Conservation (phyloP, 2,888 invertebrate species). For the Lasioglossum malachurum region DNA sequence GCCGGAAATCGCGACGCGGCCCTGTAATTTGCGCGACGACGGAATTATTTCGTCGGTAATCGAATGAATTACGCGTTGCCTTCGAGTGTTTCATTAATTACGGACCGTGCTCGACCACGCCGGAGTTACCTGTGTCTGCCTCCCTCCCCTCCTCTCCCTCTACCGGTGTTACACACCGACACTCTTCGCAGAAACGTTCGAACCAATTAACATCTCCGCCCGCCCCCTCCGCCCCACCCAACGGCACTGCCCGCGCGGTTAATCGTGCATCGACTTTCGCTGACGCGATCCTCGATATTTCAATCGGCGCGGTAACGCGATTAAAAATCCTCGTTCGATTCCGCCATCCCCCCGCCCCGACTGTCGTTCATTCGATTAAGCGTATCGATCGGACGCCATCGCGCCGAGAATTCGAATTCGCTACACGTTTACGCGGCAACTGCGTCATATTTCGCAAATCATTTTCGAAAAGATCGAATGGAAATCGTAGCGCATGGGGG, state of each 20-base stretch:
- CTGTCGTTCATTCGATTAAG: conserved; percentile 32
- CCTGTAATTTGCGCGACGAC: conserved; percentile 55
- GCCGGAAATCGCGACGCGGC: conserved; percentile 27
- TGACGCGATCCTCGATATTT: conserved; percentile 28
- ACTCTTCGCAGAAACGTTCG: conserved; percentile 14
- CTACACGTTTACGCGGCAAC: neutral
- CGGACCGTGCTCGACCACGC: conserved; percentile 1
- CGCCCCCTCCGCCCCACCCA: neutral
- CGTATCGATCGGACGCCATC: neutral
- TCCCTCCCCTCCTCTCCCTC: neutral
- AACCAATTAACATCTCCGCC: conserved; percentile 27
- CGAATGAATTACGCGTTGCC: conserved; percentile 60
- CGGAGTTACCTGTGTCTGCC: conserved; percentile 16
- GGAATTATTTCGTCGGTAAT: conserved; percentile 62
- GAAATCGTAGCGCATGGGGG: neutral
- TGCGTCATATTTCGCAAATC: neutral
- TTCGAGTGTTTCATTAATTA: conserved; percentile 59
- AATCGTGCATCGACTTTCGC: conserved; percentile 41
- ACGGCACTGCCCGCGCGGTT: neutral
- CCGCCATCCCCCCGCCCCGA: neutral
- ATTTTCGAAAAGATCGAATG: neutral
- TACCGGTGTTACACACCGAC: neutral
- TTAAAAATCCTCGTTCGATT: conserved; percentile 39
- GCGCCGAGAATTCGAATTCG: neutral
- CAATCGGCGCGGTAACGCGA: conserved; percentile 20